phyloP scores from a whole-genome alignment of 2,797 vertebrate species.

The Typhlichthys eigenmanni region DNA sequence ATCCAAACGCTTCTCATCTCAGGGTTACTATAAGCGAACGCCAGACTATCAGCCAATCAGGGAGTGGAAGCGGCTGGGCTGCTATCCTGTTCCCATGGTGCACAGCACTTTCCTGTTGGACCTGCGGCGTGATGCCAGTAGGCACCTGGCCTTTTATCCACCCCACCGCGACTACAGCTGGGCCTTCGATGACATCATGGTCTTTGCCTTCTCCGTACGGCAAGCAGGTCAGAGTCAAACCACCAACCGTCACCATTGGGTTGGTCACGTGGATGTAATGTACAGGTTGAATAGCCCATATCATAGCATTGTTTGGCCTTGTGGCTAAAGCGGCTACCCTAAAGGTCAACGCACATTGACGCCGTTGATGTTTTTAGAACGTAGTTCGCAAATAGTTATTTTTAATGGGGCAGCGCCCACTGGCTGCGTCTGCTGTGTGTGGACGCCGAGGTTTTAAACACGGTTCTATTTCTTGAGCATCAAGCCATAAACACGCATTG shows the following conservation, averaged over 20 bases:
- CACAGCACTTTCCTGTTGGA: conserved; percentile 95
- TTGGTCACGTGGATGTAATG: background rate
- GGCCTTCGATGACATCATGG: conserved; percentile 98
- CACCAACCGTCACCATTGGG: conserved; percentile 1
- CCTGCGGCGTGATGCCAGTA: conserved; percentile 86
- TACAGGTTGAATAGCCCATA: background rate
- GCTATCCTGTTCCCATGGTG: conserved; percentile 92
- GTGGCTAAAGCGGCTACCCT: conserved; percentile 15
- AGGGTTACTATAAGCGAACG: conserved; percentile 96
- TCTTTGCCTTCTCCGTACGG: conserved; percentile 95
- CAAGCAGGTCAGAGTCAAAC: conserved; percentile 82
- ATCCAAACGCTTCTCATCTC: conserved; percentile 16
- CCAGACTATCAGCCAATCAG: conserved; percentile 92
- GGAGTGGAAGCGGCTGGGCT: conserved; percentile 92
- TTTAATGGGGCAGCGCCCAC: too few relatives aligned
- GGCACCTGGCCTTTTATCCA: conserved; percentile 85
- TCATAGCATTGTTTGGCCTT: too few relatives aligned
- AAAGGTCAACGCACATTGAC: too few relatives aligned
- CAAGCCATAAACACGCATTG: too few relatives aligned
- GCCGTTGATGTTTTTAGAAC: too few relatives aligned
- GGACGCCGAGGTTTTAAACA: too few relatives aligned
- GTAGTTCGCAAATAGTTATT: too few relatives aligned
- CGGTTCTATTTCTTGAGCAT: background rate
- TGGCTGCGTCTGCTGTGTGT: too few relatives aligned
- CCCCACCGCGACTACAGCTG: conserved; percentile 94